A percentile compares a stretch with the other conserved stretches of the same genome.
Conservation (phyloP, 2,888 invertebrate species). For the Apantesis nais region DNA sequence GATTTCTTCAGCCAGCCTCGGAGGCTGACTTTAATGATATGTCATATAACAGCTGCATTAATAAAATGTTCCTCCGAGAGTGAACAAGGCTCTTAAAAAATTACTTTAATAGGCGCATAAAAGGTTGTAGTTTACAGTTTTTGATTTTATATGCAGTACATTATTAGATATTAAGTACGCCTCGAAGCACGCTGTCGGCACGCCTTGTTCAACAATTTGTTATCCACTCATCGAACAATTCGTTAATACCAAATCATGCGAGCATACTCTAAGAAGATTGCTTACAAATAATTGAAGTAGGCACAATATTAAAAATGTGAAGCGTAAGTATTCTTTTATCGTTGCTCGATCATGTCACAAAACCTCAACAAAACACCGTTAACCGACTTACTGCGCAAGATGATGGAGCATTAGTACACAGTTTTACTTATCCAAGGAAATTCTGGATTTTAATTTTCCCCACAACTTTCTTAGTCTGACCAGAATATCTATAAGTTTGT, state of each 20-base stretch:
- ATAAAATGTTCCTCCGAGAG: not conserved
- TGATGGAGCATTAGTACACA: not conserved
- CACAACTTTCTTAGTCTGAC: not conserved
- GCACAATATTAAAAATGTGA: not conserved
- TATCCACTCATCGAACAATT: constrained; percentile 29
- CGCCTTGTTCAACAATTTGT: constrained; percentile 43
- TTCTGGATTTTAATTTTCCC: not conserved
- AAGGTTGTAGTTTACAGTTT: constrained; percentile 62
- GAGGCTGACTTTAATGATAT: not conserved
- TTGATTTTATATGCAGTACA: constrained; percentile 52
- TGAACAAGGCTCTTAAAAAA: constrained; percentile 50
- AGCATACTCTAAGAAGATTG: constrained; percentile 7
- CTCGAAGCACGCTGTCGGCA: constrained; percentile 36
- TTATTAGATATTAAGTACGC: constrained; percentile 48
- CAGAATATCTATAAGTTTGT: not conserved
- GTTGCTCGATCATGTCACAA: not conserved
- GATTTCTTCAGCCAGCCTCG: not conserved
- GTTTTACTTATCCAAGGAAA: not conserved
- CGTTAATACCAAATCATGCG: constrained; percentile 25
- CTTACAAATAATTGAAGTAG: constrained; percentile 10
- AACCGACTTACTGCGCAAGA: not conserved
- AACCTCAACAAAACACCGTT: not conserved
- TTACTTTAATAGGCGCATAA: constrained; percentile 69
- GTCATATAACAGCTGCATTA: not conserved
- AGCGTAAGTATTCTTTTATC: not conserved